Percentiles rank a stretch among this genome's conserved stretches.
phyloP scores from a whole-genome alignment of 2,888 invertebrate genomes.

The Heliconius ethilla region DNA sequence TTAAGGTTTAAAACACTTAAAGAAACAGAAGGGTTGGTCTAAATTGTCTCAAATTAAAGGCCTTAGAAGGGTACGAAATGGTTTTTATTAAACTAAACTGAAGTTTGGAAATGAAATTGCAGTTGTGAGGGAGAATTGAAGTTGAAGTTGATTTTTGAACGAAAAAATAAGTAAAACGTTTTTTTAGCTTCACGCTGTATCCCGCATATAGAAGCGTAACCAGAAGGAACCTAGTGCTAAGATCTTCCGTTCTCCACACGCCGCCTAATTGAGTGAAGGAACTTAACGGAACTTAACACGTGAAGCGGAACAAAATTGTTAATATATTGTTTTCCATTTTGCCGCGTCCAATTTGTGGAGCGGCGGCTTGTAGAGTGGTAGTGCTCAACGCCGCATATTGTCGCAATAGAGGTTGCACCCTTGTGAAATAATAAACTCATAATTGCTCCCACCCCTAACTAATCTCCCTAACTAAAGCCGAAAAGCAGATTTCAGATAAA shows the following conservation, averaged over 20 bases:
- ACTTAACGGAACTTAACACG: too few species aligned
- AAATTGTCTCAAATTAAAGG: conserved; percentile 18
- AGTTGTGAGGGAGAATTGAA: background rate
- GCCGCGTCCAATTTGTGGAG: background rate
- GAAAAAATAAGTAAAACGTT: background rate
- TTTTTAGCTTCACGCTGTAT: background rate
- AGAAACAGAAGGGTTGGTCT: background rate
- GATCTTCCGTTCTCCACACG: background rate
- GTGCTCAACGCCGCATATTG: background rate
- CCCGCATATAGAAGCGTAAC: background rate
- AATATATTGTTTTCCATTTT: background rate
- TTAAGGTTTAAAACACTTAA: background rate
- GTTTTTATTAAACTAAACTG: conserved; percentile 16
- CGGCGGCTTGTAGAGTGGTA: background rate
- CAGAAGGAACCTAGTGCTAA: background rate
- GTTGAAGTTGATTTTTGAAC: background rate
- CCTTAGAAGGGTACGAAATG: conserved; percentile 18
- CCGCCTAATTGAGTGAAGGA: too few species aligned
- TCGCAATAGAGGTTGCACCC: background rate
- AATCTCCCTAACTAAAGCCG: too few species aligned
- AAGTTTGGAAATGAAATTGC: conserved; percentile 2
- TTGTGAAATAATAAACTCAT: background rate
- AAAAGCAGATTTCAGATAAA: too few species aligned
- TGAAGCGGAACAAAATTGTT: background rate
- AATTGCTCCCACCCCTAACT: too few species aligned